phyloP scores from a whole-genome alignment of 2,113 vertebrate species.

The Cebus imitator region DNA sequence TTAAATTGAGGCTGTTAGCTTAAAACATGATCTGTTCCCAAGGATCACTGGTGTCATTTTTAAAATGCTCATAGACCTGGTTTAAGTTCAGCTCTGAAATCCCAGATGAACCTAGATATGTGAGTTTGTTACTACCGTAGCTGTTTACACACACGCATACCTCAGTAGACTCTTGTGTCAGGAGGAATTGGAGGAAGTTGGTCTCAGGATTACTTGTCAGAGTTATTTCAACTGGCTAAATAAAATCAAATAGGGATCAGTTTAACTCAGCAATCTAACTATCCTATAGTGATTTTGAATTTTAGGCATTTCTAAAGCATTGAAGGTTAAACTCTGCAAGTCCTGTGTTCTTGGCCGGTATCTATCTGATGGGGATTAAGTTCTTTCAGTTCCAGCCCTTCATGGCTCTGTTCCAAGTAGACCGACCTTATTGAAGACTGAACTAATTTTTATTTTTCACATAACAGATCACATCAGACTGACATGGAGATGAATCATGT shows the following conservation, averaged over 20 bases:
- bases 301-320: not conserved
- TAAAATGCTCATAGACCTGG: not conserved
- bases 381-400: not conserved
- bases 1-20: not conserved
- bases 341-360: not conserved
- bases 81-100: not conserved
- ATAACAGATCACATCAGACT: not conserved
- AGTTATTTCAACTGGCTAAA: not conserved
- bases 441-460: not conserved
- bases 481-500: not conserved
- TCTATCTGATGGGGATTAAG: not conserved
- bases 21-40: not conserved
- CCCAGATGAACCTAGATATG: not conserved
- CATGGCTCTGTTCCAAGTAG: not conserved
- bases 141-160: accelerated
- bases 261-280: not conserved
- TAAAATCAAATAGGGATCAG: not conserved
- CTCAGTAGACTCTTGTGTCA: not conserved
- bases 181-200: not conserved
- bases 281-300: not conserved
- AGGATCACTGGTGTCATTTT: not conserved
- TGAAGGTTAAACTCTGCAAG: not conserved
- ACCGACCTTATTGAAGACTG: not conserved
- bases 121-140: not conserved
- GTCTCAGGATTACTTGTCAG: not conserved